Evolutionary conservation across 1,140 invertebrate species (phyloP), one percentile per base, ranked within the genome.

Genomic region (Bombus superbus): DNA sequence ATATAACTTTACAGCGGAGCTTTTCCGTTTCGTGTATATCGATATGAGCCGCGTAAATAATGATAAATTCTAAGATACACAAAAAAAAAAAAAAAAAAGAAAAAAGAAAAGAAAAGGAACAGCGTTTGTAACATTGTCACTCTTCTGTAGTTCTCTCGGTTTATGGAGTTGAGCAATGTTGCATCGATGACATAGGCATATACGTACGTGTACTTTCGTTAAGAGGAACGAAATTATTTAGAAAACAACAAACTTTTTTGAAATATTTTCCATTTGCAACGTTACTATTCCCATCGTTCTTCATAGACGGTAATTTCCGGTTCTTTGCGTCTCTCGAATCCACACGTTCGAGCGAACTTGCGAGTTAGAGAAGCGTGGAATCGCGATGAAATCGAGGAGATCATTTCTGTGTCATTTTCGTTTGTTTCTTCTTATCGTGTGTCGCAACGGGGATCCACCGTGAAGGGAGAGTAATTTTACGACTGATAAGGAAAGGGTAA

Each of bases 361-460:
- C 13, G 38, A 42, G 35, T 15, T 38, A 28, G 25, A 10, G 25
- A 15, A 25, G 32, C 35, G 22, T 8, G 35, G 57, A 77, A 77
- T 40, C 53, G 25, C 15, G 13, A 1, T n/a, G 38, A 28, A 11
- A 38, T 9, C 35, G 75, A 32, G 35, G 75, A 32, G 35, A n/a
- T 77, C 75, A 42, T 62, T 64, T 64, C 53, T 22, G 13, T 53
- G 35, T 62, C 75, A n/a, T 64, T 66, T 78, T 42, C 38, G 59
- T 78, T 62, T 77, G 76, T 79, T 79, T 79, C 76, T 79, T 79
- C 76, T 79, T 79, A 79, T 79, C 76, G 62, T 18, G 40, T 15
- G 57, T 42, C 4, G 59, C 76, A 47, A 47, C 15, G 18, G 40
- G 3, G 28, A n/a, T 62, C 40, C 32, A 25, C 40, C 44, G 57